Evolutionary conservation across 2,113 vertebrate genomes (phyloP).

Genomic region (Apodemus sylvaticus): DNA sequence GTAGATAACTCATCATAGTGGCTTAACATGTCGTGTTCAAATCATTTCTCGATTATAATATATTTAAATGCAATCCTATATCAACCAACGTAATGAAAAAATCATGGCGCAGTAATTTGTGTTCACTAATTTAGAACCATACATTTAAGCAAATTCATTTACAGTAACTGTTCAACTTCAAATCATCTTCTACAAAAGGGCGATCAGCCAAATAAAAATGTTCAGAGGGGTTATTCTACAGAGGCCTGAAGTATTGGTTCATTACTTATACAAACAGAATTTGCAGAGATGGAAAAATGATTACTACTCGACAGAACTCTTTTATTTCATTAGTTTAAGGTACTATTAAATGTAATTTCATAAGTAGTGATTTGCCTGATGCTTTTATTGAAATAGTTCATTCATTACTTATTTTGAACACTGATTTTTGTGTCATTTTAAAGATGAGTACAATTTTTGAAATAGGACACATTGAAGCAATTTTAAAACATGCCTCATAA

Average conservation of each 20-base stretch:
- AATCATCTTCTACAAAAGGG: slow-evolving; percentile 66
- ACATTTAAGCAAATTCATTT: slow-evolving; percentile 73
- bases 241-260: slow-evolving; percentile 21
- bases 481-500: slow-evolving; percentile 25
- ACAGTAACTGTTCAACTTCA: slow-evolving; percentile 68
- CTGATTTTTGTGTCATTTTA: slow-evolving; percentile 54
- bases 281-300: slow-evolving; percentile 61
- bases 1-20: slow-evolving; percentile 54
- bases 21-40: slow-evolving; percentile 65
- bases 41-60: slow-evolving; percentile 74
- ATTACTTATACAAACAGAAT: slow-evolving; percentile 69
- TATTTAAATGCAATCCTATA: slow-evolving; percentile 75
- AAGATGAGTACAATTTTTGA: slow-evolving; percentile 53
- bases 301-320: slow-evolving; percentile 54
- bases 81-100: slow-evolving; percentile 71
- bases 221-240: slow-evolving; percentile 37
- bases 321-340: slow-evolving; percentile 72
- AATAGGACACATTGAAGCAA: slow-evolving; percentile 41
- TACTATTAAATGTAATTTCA: slow-evolving; percentile 63
- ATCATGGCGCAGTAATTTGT: slow-evolving; percentile 69
- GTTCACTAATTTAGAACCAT: slow-evolving; percentile 74
- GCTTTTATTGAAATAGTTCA: slow-evolving; percentile 62
- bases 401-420: slow-evolving; percentile 53
- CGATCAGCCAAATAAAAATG: slow-evolving; percentile 59
- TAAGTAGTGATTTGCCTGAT: slow-evolving; percentile 51